Evolutionary conservation across 2,113 vertebrate genomes (phyloP).

Genomic region (Notiomystis cincta): DNA sequence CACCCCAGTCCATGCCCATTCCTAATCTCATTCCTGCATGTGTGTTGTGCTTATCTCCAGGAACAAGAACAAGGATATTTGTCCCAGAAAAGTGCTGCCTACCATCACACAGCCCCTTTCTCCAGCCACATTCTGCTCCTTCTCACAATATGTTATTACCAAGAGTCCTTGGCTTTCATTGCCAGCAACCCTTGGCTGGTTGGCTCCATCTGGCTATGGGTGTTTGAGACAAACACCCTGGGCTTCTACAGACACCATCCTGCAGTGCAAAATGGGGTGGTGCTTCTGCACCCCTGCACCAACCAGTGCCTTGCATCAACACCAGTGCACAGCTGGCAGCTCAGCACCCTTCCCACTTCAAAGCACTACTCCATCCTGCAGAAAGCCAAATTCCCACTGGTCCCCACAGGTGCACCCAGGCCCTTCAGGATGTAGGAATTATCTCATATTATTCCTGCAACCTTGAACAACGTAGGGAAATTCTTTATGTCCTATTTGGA

Average conservation of each 20-base stretch:
- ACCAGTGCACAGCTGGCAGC: not conserved
- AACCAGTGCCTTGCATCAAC: not conserved
- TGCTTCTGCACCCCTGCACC: not conserved
- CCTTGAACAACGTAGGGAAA: fast-evolving
- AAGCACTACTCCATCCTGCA: not conserved
- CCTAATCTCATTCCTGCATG: not conserved
- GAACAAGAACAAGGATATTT: not conserved
- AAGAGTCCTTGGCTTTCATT: not conserved
- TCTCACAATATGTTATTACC: not conserved
- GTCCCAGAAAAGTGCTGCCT: not conserved
- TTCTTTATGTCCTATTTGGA: not conserved
- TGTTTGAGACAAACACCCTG: not conserved
- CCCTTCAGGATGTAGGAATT: not conserved
- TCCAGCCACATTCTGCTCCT: not conserved
- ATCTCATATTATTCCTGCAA: not conserved
- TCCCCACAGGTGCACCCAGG: not conserved
- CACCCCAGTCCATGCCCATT: not conserved
- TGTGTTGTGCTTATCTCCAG: not conserved
- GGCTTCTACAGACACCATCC: not conserved
- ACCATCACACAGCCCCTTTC: not conserved
- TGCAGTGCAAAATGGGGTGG: fast-evolving
- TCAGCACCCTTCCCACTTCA: not conserved
- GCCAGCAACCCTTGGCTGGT: fast-evolving
- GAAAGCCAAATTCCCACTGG: not conserved
- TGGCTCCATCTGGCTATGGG: not conserved